Conservation (phyloP, 1,140 invertebrate genomes). For the Brachionus koreanus region DNA sequence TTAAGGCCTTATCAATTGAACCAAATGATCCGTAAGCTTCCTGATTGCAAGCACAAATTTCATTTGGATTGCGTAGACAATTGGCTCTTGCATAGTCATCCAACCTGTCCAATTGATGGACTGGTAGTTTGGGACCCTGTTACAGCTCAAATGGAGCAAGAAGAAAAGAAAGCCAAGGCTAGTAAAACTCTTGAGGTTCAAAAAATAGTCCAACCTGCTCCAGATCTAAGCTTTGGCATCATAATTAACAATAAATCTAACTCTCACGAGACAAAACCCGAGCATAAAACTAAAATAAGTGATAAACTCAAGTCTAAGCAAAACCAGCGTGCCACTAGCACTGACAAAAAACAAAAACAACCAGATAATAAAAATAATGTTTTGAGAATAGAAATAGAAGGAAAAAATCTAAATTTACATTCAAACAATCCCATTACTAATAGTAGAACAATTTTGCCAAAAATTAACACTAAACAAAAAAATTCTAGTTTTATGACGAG, state of each 20-base stretch:
- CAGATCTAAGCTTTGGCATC: not conserved
- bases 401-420: not conserved
- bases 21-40: constrained; percentile 53
- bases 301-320: not conserved
- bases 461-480: not conserved
- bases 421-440: not conserved
- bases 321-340: not conserved
- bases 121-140: constrained; percentile 40
- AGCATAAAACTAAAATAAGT: not conserved
- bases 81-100: constrained; percentile 55
- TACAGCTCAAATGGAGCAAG: constrained; percentile 34
- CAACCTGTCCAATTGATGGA: constrained; percentile 57
- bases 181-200: not conserved
- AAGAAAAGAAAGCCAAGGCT: constrained; percentile 9
- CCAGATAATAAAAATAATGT: not conserved
- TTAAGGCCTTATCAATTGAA: constrained; percentile 50
- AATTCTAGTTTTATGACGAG: not conserved
- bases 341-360: not conserved
- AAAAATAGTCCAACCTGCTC: not conserved
- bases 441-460: not conserved
- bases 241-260: not conserved
- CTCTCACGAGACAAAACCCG: not conserved
- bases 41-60: constrained; percentile 55
- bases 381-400: constrained; percentile 5
- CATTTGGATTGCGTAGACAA: constrained; percentile 42